Evolutionary conservation across 2,888 invertebrate species (phyloP).

Genomic region (Ariolimax columbianus): DNA sequence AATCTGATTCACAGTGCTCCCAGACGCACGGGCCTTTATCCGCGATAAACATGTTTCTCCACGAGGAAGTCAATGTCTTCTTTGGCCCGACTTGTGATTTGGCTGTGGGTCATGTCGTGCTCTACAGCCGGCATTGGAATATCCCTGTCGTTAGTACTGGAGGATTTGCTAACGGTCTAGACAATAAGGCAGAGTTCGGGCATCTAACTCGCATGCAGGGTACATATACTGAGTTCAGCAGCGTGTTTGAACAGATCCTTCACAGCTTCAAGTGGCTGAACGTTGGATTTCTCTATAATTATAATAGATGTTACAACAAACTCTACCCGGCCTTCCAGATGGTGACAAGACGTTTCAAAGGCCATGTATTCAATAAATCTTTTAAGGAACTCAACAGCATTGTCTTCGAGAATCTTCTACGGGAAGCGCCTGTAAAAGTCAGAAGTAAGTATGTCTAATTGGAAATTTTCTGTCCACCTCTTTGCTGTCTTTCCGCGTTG

Average conservation of each 20-base stretch:
- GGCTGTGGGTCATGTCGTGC: slow-evolving; percentile 91
- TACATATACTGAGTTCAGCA: not conserved
- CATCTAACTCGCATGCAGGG: slow-evolving; percentile 84
- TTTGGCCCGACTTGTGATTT: slow-evolving; percentile 79
- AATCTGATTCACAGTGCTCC: slow-evolving; percentile 73
- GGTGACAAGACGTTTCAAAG: not conserved
- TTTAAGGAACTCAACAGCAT: not conserved
- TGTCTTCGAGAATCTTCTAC: not conserved
- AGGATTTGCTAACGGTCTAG: slow-evolving; percentile 72
- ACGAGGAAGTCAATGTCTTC: slow-evolving; percentile 70
- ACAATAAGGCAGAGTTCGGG: slow-evolving; percentile 82
- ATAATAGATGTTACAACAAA: not conserved
- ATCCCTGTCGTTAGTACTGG: slow-evolving; percentile 89
- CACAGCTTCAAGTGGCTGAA: slow-evolving; percentile 11
- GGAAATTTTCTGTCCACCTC: no score
- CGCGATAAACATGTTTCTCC: slow-evolving; percentile 72
- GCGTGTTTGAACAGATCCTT: not conserved
- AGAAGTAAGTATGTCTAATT: not conserved
- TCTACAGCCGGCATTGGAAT: slow-evolving; percentile 90
- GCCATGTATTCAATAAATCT: not conserved
- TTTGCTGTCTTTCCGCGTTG: no score
- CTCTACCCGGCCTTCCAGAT: not conserved
- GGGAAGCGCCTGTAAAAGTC: not conserved
- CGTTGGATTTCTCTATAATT: not conserved
- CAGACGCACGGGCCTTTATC: slow-evolving; percentile 72